Percentiles rank a stretch among this genome's conserved stretches.
These are phyloP conservation scores for Indicator indicator DNA, from an alignment of 2,113 vertebrate genomes.

Conservation along the genomic window DNA sequence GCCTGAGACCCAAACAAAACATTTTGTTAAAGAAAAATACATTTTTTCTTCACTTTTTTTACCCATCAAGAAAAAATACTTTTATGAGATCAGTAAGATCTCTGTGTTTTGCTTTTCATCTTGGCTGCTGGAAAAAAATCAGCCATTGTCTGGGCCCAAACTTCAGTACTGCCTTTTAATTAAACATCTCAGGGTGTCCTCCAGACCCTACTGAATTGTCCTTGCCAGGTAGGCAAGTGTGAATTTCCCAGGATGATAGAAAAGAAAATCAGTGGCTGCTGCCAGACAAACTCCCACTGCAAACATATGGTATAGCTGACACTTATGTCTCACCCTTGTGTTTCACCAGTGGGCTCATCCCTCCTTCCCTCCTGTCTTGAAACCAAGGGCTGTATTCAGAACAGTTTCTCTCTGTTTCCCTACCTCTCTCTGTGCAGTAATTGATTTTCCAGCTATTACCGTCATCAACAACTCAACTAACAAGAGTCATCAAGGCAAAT, in stretches of 20 bases:
- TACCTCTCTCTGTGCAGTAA: neutral
- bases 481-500: neutral
- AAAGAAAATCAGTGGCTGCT: neutral
- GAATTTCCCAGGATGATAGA: neutral
- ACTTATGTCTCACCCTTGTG: neutral
- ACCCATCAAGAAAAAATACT: neutral
- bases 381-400: accelerated
- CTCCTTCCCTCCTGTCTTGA: neutral
- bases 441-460: neutral
- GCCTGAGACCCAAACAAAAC: neutral
- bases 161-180: neutral
- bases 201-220: neutral
- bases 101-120: neutral
- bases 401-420: neutral
- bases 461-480: neutral
- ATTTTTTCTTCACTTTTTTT: neutral
- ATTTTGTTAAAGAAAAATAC: neutral
- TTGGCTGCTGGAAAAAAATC: neutral
- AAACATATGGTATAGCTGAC: neutral
- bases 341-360: neutral
- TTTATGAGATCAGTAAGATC: neutral
- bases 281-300: neutral
- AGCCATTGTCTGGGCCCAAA: neutral
- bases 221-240: neutral
- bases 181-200: neutral